A percentile compares a stretch with the other conserved stretches of the same genome.
Evolutionary conservation across 2,888 invertebrate species (phyloP).

Genomic region (Erebia aethiops): DNA sequence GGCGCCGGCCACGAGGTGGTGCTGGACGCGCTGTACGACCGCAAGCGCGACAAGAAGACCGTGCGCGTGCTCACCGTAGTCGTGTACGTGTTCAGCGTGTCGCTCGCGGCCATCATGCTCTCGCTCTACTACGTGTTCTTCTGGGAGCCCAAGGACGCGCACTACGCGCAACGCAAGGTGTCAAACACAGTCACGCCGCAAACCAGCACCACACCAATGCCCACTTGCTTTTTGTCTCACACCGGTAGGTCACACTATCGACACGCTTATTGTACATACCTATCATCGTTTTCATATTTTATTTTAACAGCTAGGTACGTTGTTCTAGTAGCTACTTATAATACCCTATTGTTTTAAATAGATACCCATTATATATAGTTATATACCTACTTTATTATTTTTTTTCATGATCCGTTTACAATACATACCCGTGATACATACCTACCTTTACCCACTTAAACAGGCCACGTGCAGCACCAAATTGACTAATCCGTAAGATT

Average conservation of each 20-base stretch:
- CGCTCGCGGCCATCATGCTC: constrained; percentile 95
- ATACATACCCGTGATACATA: no score
- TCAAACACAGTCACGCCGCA: constrained; percentile 77
- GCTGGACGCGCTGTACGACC: constrained; percentile 89
- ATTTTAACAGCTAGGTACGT: no score
- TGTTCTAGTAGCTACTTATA: no score
- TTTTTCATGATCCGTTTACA: no score
- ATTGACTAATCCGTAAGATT: no score
- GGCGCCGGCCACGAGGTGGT: constrained; percentile 83
- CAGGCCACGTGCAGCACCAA: no score
- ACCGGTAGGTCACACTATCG: constrained; percentile 78
- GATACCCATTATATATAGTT: no score
- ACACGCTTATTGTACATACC: constrained; percentile 58
- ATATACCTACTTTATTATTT: no score
- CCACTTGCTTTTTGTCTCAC: constrained; percentile 81
- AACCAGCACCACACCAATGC: constrained; percentile 81
- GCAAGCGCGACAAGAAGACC: constrained; percentile 93
- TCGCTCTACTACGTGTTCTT: constrained; percentile 97
- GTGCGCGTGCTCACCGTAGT: constrained; percentile 95
- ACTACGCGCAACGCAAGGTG: constrained; percentile 79
- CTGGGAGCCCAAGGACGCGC: constrained; percentile 91
- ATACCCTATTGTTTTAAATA: no score
- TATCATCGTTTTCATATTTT: neutral
- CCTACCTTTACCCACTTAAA: no score
- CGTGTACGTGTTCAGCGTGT: constrained; percentile 96